Evolutionary conservation across 2,113 vertebrate genomes (phyloP).

Genomic region (Pholis gunnellus): DNA sequence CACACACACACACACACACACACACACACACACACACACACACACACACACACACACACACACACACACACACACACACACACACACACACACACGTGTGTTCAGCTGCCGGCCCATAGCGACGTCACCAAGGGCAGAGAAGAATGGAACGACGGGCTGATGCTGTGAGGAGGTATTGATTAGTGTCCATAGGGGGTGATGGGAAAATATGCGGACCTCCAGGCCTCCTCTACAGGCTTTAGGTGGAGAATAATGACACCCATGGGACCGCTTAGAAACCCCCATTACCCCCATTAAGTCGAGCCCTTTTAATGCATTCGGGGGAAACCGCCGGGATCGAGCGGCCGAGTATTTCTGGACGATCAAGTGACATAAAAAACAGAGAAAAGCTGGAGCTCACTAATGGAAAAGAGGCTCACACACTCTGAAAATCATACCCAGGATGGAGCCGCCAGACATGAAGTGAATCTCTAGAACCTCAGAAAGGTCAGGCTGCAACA

Average conservation of each 20-base stretch:
- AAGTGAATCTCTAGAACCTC: background rate
- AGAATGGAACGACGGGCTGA: background rate
- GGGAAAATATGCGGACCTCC: slow-evolving; percentile 11
- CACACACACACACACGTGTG: slow-evolving; percentile 38
- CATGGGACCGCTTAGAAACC: slow-evolving; percentile 18
- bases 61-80: slow-evolving; percentile 33
- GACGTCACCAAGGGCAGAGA: slow-evolving; percentile 18
- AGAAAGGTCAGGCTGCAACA: slow-evolving; percentile 22
- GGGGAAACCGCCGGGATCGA: background rate
- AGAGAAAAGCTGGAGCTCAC: background rate
- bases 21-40: slow-evolving; percentile 39
- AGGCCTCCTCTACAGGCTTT: slow-evolving; percentile 4
- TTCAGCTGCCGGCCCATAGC: slow-evolving; percentile 51
- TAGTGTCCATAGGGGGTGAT: background rate
- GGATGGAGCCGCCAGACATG: background rate
- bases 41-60: slow-evolving; percentile 41
- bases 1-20: slow-evolving; percentile 42
- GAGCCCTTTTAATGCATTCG: slow-evolving; percentile 10
- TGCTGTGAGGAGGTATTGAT: slow-evolving; percentile 40
- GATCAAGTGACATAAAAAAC: background rate
- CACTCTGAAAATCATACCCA: background rate
- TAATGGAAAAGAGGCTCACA: background rate
- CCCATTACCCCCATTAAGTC: slow-evolving; percentile 24
- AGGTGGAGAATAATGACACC: slow-evolving; percentile 34
- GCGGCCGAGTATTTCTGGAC: background rate